These are phyloP conservation scores for Frankliniella intonsa DNA, from an alignment of 2,888 invertebrate species.

Conservation along the genomic window DNA sequence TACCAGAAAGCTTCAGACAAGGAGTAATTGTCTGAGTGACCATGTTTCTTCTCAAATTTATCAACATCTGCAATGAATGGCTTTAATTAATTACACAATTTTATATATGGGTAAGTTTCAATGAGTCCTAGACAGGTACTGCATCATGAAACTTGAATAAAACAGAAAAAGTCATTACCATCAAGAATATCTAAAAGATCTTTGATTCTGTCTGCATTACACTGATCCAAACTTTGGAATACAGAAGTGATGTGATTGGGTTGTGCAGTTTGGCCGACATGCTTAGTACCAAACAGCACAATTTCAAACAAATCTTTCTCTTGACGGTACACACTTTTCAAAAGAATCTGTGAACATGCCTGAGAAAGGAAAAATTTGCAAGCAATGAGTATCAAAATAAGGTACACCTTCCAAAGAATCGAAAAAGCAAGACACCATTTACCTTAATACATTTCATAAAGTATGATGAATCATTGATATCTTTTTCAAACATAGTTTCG, in stretches of 20 bases:
- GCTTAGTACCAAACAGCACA: slow-evolving; percentile 36
- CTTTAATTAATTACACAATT: not conserved
- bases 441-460: slow-evolving; percentile 32
- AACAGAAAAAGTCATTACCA: slow-evolving; percentile 15
- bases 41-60: slow-evolving; percentile 32
- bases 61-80: slow-evolving; percentile 33
- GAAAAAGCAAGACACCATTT: not conserved
- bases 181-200: slow-evolving; percentile 34
- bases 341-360: not conserved
- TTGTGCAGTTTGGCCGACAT: slow-evolving; percentile 32
- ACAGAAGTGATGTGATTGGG: slow-evolving; percentile 34
- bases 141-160: not conserved
- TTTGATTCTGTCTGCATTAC: slow-evolving; percentile 34
- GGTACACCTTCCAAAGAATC: not conserved
- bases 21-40: slow-evolving; percentile 33
- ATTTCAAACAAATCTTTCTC: slow-evolving; percentile 34
- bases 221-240: slow-evolving; percentile 33
- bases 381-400: not conserved
- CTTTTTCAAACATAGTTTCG: slow-evolving; percentile 34
- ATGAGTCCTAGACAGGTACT: not conserved
- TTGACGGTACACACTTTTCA: not conserved
- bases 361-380: not conserved
- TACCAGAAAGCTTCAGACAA: slow-evolving; percentile 34
- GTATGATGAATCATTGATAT: slow-evolving; percentile 22
- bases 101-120: not conserved